Percentiles rank a stretch among this genome's conserved stretches.
phyloP scores from a whole-genome alignment of 92 coral and sea anemone genomes.

The Hydrozoanthus gracilis region DNA sequence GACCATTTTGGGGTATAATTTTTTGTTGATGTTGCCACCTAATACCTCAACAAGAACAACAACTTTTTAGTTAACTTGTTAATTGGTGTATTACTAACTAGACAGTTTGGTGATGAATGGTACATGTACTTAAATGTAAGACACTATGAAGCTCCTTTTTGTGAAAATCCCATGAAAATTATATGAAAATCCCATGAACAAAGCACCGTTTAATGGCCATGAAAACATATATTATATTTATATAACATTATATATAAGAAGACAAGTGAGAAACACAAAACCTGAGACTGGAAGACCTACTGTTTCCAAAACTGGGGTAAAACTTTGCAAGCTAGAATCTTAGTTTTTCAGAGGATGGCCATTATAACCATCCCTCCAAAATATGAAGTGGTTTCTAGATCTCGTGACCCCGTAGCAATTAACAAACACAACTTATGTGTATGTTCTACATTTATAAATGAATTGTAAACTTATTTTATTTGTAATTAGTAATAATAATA shows the following conservation, averaged over 20 bases:
- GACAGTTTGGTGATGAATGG: conserved; percentile 18
- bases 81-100: conserved; percentile 5
- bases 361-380: conserved; percentile 13
- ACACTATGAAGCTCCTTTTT: no score
- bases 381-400: not conserved
- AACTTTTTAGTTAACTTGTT: not conserved
- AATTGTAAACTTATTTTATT: not conserved
- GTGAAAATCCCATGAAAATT: no score
- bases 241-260: no score
- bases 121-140: not conserved
- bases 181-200: no score
- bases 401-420: conserved; percentile 16
- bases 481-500: conserved; percentile 16
- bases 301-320: conserved; percentile 25
- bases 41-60: not conserved
- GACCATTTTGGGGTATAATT: conserved; percentile 65
- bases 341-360: conserved; percentile 16
- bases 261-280: conserved; percentile 27
- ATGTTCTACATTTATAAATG: conserved; percentile 17
- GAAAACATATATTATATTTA: not conserved
- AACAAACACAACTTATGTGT: conserved; percentile 12
- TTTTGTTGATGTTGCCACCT: not conserved
- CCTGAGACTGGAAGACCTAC: conserved; percentile 20
- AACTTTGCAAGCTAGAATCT: not conserved
- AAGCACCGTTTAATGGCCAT: no score